A percentile compares a stretch with the other conserved stretches of the same genome.
phyloP scores from a whole-genome alignment of 1,140 invertebrate genomes.

The Anastrepha ludens region DNA sequence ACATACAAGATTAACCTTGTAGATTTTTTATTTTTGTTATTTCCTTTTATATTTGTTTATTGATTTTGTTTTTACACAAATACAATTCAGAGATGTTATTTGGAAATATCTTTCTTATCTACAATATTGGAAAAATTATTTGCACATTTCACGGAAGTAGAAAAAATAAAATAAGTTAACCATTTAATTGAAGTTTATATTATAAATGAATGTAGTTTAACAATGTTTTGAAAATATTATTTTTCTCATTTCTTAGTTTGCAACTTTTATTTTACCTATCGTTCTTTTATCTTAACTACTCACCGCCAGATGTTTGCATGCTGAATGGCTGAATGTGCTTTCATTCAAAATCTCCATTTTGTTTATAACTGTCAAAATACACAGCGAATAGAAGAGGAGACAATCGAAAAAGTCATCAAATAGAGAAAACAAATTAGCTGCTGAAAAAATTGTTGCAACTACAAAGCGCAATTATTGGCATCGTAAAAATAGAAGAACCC shows the following conservation, averaged over 20 bases:
- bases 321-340: slow-evolving; percentile 22
- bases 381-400: slow-evolving; percentile 45
- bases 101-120: neutral
- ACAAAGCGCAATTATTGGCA: slow-evolving; percentile 1
- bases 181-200: too few species aligned
- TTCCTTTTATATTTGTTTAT: neutral
- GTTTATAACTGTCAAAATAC: slow-evolving; percentile 57
- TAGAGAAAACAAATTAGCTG: slow-evolving; percentile 54
- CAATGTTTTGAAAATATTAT: too few species aligned
- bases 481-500: slow-evolving; percentile 29
- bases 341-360: slow-evolving; percentile 57
- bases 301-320: neutral
- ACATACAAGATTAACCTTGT: neutral
- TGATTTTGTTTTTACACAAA: slow-evolving; percentile 8
- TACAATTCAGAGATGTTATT: neutral
- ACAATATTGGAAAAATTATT: too few species aligned
- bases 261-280: neutral
- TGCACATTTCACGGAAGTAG: too few species aligned
- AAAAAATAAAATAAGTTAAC: too few species aligned
- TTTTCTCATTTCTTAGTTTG: too few species aligned
- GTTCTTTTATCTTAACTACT: neutral
- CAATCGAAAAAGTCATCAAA: slow-evolving; percentile 53
- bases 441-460: slow-evolving; percentile 27
- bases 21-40: neutral
- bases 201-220: too few species aligned